Conservation (phyloP, 2,888 invertebrate genomes). For the Drosophila rubida region DNA sequence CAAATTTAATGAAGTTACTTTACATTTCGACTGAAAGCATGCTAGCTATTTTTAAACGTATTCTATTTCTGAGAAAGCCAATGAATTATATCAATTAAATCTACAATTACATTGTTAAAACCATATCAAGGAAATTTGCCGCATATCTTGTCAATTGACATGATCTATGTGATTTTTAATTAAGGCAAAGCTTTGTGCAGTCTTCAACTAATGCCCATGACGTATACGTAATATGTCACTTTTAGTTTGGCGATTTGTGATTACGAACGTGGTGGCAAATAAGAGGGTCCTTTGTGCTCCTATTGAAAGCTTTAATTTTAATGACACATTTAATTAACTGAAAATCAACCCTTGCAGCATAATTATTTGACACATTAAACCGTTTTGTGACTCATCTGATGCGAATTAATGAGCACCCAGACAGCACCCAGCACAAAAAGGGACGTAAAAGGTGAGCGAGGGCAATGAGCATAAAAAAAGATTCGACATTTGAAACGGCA, state of each 20-base stretch:
- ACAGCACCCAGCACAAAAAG: conserved; percentile 15
- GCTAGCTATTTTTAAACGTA: too few species aligned
- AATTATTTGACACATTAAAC: conserved; percentile 73
- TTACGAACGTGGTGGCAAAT: background rate
- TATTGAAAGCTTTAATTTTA: conserved; percentile 32
- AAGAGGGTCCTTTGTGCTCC: background rate
- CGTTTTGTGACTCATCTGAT: conserved; percentile 71
- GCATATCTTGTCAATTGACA: too few species aligned
- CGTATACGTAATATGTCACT: conserved; percentile 20
- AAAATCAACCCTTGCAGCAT: conserved; percentile 59
- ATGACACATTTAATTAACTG: conserved; percentile 71
- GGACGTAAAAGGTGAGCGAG: conserved; percentile 24
- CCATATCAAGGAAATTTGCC: too few species aligned
- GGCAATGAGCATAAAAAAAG: conserved; percentile 40
- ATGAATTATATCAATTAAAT: too few species aligned
- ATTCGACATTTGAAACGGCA: conserved; percentile 42
- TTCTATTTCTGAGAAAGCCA: too few species aligned
- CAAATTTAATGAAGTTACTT: too few species aligned
- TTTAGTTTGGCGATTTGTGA: conserved; percentile 6
- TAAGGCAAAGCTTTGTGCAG: background rate
- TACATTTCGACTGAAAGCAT: too few species aligned
- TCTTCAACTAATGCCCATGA: background rate
- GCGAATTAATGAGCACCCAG: conserved; percentile 54
- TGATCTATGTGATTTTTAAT: conserved; percentile 14
- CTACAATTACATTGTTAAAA: too few species aligned